Evolutionary conservation across 2,888 invertebrate genomes (phyloP).

Genomic region (Cheilosia urbana): DNA sequence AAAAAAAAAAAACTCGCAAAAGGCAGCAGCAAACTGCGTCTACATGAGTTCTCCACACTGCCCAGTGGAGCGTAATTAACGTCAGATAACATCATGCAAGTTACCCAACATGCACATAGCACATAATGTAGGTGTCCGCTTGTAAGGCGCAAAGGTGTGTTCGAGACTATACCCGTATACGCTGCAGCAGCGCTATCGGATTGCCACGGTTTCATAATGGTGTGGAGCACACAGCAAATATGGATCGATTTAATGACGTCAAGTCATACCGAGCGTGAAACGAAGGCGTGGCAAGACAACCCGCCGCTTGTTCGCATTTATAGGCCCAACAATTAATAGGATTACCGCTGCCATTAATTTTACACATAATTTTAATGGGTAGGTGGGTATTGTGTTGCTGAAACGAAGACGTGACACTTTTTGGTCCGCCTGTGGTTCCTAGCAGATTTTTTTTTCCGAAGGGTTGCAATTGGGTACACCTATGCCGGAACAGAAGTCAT

Average conservation of each 20-base stretch:
- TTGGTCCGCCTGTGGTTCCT: background rate
- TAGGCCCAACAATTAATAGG: constrained; percentile 61
- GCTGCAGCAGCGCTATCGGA: constrained; percentile 44
- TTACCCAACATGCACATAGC: constrained; percentile 66
- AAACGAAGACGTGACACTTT: background rate
- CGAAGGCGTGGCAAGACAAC: constrained; percentile 68
- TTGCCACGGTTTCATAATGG: constrained; percentile 49
- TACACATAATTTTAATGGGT: constrained; percentile 53
- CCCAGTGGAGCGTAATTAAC: constrained; percentile 67
- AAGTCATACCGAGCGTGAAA: constrained; percentile 53
- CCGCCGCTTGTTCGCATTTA: constrained; percentile 28
- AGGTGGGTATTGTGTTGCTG: constrained; percentile 23
- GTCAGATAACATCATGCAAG: constrained; percentile 69
- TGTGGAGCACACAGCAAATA: constrained; percentile 58
- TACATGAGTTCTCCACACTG: constrained; percentile 52
- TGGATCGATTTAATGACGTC: constrained; percentile 68
- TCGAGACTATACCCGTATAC: constrained; percentile 28
- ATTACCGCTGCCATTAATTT: constrained; percentile 65
- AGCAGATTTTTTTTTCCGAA: background rate
- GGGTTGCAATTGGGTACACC: constrained; percentile 34
- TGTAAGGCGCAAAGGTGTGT: constrained; percentile 59
- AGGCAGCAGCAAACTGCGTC: constrained; percentile 18
- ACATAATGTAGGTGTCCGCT: constrained; percentile 61
- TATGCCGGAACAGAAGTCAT: constrained; percentile 26
- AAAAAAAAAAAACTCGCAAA: constrained; percentile 52